Base-by-base conservation (phyloP, 2,888 invertebrate species). In the Eudemis profundana region DNA sequence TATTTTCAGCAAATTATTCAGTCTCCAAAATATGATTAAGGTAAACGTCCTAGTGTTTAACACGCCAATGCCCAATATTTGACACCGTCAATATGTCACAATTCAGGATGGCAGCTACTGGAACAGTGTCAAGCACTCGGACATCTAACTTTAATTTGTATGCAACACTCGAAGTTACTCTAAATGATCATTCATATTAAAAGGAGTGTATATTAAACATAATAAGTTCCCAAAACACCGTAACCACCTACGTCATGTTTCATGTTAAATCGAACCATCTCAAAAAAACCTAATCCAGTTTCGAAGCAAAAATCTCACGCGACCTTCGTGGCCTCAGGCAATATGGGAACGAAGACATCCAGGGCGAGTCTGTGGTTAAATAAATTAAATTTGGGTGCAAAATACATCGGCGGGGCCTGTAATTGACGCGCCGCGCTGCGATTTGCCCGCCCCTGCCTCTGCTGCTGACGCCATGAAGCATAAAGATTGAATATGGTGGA, bases 321-420 rank as follows among this genome's bases (percentile, higher is more conserved):
- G 59, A 51, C 59, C 64, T 64, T 57, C n/a, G 21, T 4, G 40
- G 36, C 65, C 46, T 14, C 15, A 38, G 42, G 61, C 61, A n/a
- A 49, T 50, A 61, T 66, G 61, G 61, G 61, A 61, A 61, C 66
- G 50, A 66, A 61, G 61, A 60, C 60, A 56, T 66, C 57, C 53
- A 53, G 63, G 44, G 56, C 57, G 49, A 54, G 36, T 70, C 72
- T 73, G 72, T 77, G 77, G 82, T 75, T 83, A 82, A 82, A 84
- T 83, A 80, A 83, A 86, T 85, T 83, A 82, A 84, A 84, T 86
- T 84, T 77, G 76, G 82, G 79, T 78, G 80, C 83, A 84, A 85
- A 85, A 84, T 82, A 85, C 78, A 75, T 70, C 71, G 71, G 33
- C 68, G 69, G 47, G 69, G 72, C 79, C 85, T 84, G 75, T 85